Evolutionary conservation across 2,797 vertebrate genomes (phyloP), one percentile per base, ranked within the genome.

Genomic region (Trachurus trachurus): DNA sequence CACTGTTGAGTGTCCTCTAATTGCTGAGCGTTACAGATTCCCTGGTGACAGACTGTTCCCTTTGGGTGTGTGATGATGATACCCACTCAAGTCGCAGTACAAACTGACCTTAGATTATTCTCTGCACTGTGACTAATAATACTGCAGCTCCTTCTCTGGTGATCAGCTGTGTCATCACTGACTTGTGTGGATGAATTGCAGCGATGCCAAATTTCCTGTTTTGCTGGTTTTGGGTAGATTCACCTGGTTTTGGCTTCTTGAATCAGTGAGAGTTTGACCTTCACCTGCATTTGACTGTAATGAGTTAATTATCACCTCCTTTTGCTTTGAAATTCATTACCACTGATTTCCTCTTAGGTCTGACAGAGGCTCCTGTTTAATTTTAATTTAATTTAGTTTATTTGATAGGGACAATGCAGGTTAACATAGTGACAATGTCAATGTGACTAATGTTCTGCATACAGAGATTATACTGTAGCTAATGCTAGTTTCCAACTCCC

Each of bases 291-390:
- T 26, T 45, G 76, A 65, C 78, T 50, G 53, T 6, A 50, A 58
- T 69, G 12, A 45, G 85, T 89, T 83, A 87, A 85, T 89, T 10
- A 87, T 86, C 54, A 86, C 54, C 84, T 37, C 6, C 1, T 16
- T 64, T 79, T 52, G 37, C 21, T 81, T 72, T 78, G 52, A 69
- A 29, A 71, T 66, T 66, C 17, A 65, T 65, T 15, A 13, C 19
- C 12, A 22, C 39, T 49, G 21, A 70, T 52, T 75, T 42, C 29
- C 15, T 57, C 22, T 47, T 5, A 22, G 6, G 19, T 17, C 17
- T 61, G 4, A 47, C 21, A 8, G 34, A 47, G 22, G 40, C 31
- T 26, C 0, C 21, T 1, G 26, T 67, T 63, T 76, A 34, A 58
- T 63, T 76, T 34, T 61, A 4, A 5, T n/a, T n/a, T n/a, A n/a